These are phyloP conservation scores for Fulmarus glacialis DNA, from an alignment of 2,113 vertebrate species.

Conservation along the genomic window DNA sequence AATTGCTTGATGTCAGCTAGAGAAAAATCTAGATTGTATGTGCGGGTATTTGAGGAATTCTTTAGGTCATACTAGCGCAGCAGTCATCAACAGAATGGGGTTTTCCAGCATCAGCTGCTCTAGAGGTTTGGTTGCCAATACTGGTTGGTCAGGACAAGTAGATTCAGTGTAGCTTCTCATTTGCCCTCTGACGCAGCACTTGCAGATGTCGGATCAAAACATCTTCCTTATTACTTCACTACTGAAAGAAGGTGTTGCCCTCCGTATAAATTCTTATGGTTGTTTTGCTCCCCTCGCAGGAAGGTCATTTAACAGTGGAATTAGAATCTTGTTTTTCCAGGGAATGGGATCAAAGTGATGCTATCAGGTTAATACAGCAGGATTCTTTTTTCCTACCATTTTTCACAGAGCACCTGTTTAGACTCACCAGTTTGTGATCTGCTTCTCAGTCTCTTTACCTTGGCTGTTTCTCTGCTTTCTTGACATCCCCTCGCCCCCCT, in stretches of 20 bases:
- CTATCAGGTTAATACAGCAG: background rate
- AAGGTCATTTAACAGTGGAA: background rate
- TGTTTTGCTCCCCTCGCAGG: background rate
- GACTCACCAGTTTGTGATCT: background rate
- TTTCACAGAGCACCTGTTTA: background rate
- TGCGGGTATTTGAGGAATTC: background rate
- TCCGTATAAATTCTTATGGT: background rate
- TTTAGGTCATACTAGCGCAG: background rate
- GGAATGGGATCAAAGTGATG: background rate
- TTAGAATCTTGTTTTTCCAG: background rate
- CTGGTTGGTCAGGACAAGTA: background rate
- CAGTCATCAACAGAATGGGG: background rate
- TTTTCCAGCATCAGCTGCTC: background rate
- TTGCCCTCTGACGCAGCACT: background rate
- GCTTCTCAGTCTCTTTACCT: background rate
- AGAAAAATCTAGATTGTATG: background rate
- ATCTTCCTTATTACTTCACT: background rate
- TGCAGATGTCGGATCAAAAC: background rate
- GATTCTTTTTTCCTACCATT: background rate
- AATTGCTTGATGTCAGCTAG: background rate
- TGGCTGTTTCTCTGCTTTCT: background rate
- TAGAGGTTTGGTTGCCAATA: background rate
- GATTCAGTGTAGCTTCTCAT: background rate
- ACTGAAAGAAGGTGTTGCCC: background rate
- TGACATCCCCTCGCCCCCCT: accelerated